Conservation (phyloP, 2,797 vertebrate species). For the Denticeps clupeoides region DNA sequence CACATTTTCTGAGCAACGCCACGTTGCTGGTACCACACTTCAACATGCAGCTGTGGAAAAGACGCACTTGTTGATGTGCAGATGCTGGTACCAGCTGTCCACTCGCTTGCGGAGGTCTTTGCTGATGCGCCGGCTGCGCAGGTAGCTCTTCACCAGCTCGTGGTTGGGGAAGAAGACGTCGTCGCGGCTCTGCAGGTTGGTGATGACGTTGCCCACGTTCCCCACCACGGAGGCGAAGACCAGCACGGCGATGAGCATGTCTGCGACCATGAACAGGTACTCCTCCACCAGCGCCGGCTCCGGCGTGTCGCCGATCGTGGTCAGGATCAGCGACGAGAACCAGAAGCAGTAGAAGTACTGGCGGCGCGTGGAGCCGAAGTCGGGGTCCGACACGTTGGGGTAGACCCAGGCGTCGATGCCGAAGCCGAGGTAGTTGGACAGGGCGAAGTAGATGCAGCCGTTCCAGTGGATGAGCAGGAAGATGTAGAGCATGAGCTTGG, state of each 20-base stretch:
- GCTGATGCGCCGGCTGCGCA: constrained; percentile 58
- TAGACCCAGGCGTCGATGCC: constrained; percentile 78
- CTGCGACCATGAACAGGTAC: constrained; percentile 72
- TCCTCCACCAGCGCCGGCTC: constrained; percentile 62
- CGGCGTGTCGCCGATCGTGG: constrained; percentile 78
- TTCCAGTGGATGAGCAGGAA: constrained; percentile 85
- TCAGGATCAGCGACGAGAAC: constrained; percentile 79
- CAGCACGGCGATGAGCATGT: constrained; percentile 81
- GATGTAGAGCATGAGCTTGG: constrained; percentile 80
- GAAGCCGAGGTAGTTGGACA: constrained; percentile 71
- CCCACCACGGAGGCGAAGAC: constrained; percentile 85
- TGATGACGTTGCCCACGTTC: constrained; percentile 71
- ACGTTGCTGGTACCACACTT: too few relatives aligned
- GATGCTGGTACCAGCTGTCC: constrained; percentile 78
- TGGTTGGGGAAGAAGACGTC: constrained; percentile 76
- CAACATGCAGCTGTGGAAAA: neutral
- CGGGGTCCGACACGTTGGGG: constrained; percentile 56
- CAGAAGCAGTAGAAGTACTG: constrained; percentile 89
- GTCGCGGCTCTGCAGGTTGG: constrained; percentile 62
- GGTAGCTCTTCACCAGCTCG: constrained; percentile 70
- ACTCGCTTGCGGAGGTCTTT: constrained; percentile 60
- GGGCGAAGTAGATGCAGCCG: constrained; percentile 79
- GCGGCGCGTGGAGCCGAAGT: constrained; percentile 53
- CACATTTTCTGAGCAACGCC: too few relatives aligned
- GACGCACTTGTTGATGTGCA: constrained; percentile 63